phyloP scores from a whole-genome alignment of 2,113 vertebrate species.

The Barnardius zonarius region DNA sequence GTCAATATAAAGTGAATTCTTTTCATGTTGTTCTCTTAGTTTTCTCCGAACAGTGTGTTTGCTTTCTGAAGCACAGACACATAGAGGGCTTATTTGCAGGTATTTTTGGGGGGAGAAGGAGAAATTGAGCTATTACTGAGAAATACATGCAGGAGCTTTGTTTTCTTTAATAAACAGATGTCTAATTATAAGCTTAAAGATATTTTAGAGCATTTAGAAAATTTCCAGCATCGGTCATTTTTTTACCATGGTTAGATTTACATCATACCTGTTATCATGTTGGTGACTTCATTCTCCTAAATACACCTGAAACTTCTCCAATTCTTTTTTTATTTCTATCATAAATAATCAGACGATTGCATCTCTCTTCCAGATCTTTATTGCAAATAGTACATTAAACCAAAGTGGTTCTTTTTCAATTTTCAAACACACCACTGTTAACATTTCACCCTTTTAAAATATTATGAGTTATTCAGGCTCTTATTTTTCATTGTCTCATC shows the following conservation, averaged over 20 bases:
- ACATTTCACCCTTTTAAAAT: background rate
- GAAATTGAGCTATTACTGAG: background rate
- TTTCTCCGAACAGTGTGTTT: background rate
- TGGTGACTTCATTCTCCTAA: background rate
- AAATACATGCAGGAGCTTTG: background rate
- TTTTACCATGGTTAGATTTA: background rate
- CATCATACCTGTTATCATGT: background rate
- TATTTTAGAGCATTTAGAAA: background rate
- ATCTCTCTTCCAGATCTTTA: background rate
- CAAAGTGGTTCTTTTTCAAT: background rate
- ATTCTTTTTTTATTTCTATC: background rate
- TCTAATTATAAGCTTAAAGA: background rate
- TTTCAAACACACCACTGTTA: background rate
- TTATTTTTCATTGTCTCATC: background rate
- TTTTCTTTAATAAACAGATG: background rate
- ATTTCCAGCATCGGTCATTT: background rate
- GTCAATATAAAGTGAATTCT: background rate
- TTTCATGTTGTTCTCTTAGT: background rate
- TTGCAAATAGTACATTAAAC: background rate
- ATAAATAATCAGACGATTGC: background rate
- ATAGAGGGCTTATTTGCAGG: background rate
- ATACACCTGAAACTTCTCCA: background rate
- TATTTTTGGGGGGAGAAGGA: rapidly evolving
- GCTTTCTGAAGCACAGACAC: background rate
- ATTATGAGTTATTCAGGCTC: background rate